These are phyloP conservation scores for Pyrrhura leucotis DNA, from an alignment of 2,797 vertebrate species.

Conservation along the genomic window DNA sequence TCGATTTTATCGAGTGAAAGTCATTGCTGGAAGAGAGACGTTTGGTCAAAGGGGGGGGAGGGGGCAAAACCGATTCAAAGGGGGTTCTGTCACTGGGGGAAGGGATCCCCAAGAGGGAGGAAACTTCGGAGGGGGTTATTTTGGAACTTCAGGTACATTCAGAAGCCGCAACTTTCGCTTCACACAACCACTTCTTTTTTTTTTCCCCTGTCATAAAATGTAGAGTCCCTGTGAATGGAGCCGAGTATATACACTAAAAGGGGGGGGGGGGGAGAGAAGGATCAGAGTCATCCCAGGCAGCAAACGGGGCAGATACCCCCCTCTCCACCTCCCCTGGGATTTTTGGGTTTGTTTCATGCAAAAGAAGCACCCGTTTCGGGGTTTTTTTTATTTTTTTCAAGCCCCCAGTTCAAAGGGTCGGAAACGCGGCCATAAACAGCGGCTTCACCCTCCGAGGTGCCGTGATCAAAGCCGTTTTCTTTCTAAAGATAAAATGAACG, in stretches of 20 bases:
- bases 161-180: background rate
- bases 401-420: constrained; percentile 66
- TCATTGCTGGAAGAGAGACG: background rate
- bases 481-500: constrained; percentile 78
- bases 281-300: background rate
- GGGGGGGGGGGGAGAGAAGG: fast-evolving
- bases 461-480: constrained; percentile 66
- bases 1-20: constrained; percentile 22
- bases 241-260: background rate
- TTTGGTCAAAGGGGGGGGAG: background rate
- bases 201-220: background rate
- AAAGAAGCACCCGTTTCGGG: background rate
- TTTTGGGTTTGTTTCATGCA: constrained; percentile 36
- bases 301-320: background rate
- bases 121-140: background rate
- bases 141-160: background rate
- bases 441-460: constrained; percentile 38
- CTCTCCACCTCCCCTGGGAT: background rate
- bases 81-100: background rate
- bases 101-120: background rate
- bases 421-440: constrained; percentile 74
- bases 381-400: background rate
- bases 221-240: background rate
- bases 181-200: background rate
- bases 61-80: background rate